Base-by-base conservation (phyloP, 2,797 vertebrate species). In the Gouania willdenowi region DNA sequence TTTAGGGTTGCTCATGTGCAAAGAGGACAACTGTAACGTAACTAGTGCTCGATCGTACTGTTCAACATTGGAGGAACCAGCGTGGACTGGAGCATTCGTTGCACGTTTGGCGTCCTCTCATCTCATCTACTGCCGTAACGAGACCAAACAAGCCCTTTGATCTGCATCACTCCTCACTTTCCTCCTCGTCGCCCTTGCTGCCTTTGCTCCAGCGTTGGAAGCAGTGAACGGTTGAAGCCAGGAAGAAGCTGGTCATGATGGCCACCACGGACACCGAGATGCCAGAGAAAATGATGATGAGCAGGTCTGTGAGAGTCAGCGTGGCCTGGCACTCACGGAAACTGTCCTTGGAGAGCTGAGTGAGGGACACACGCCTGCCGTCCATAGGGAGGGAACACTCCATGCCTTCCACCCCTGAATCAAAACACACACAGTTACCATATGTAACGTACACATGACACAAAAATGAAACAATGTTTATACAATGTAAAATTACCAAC, bases 271-370 rank as follows among this genome's bases (percentile, higher is more conserved):
- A 98, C 58, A 98, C 95, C 0, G 91, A 95, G 5, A 98, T 95
- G 18, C 96, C 96, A 0, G 96, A 98, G 86, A 98, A 99, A 76
- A 98, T 92, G 75, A 98, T 97, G 86, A 99, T 96, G 38, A 98
- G 89, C 58, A 98, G 91, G 85, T 99, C 96, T 0, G 92, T 97
- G 66, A 98, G 71, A 1, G 94, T 97, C 71, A 99, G 86, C 30
- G 85, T 93, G 66, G 92, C 91, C 78, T 92, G 93, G 84, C 96
- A 99, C 76, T 96, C 94, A 2, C 91, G 92, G 71, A 99, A 99
- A 81, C 96, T 99, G 89, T 94, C 91, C 83, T 93, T 92, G 0
- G 95, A 95, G 47, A 99, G 88, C 80, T 95, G 91, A 0, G 79
- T 91, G 71, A 99, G 89, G 41, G 88, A 91, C 25, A 99, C 87